Evolutionary conservation across 1,140 invertebrate genomes (phyloP).

Genomic region (Idris sp.): DNA sequence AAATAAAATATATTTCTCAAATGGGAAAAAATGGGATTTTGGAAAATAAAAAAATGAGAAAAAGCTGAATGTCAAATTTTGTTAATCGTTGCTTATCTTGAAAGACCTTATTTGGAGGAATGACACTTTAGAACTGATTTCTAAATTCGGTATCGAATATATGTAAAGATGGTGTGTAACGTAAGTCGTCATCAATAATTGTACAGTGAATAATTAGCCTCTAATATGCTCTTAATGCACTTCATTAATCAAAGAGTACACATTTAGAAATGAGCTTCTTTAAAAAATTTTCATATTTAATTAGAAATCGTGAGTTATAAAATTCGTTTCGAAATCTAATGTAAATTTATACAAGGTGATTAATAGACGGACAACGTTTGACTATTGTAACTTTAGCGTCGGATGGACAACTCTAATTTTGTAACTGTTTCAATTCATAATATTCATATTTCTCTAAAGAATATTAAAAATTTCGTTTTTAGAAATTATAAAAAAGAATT

Average conservation of each 20-base stretch:
- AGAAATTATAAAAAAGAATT: too few relatives aligned
- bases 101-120: slow-evolving; percentile 6
- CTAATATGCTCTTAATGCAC: slow-evolving; percentile 31
- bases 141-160: neutral
- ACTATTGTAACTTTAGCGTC: slow-evolving; percentile 12
- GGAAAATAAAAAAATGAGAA: too few relatives aligned
- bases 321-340: slow-evolving; percentile 42
- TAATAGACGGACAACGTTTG: slow-evolving; percentile 21
- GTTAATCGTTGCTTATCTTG: slow-evolving; percentile 27
- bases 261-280: slow-evolving; percentile 21
- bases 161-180: too few relatives aligned
- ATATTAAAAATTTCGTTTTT: too few relatives aligned
- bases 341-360: slow-evolving; percentile 33
- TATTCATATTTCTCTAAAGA: slow-evolving; percentile 1
- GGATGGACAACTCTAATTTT: slow-evolving; percentile 19
- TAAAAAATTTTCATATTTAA: slow-evolving; percentile 40
- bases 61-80: too few relatives aligned
- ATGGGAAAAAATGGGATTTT: too few relatives aligned
- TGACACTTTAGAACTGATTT: slow-evolving; percentile 19
- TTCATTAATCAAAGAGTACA: slow-evolving; percentile 35
- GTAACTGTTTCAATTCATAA: slow-evolving; percentile 23
- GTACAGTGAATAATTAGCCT: slow-evolving; percentile 36
- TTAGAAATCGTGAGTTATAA: slow-evolving; percentile 31
- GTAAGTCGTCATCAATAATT: slow-evolving; percentile 6
- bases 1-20: too few relatives aligned